Evolutionary conservation across 1,140 invertebrate genomes (phyloP).

Genomic region (Sarcophaga bullata): DNA sequence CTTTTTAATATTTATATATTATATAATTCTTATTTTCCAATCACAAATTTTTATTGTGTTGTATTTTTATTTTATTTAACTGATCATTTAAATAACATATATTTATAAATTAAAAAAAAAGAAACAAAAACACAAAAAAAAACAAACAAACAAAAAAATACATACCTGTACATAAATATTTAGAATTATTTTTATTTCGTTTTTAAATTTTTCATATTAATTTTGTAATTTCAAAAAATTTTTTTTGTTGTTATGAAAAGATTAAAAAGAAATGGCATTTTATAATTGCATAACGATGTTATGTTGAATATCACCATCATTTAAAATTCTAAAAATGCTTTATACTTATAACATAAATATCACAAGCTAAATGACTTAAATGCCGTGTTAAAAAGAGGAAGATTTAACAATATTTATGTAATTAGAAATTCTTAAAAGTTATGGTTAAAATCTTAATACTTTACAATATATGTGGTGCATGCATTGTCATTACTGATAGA

Average conservation of each 20-base stretch:
- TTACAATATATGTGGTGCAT: too few species aligned
- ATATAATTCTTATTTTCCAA: background rate
- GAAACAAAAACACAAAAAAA: slow-evolving; percentile 45
- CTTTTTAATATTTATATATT: background rate
- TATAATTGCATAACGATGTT: too few species aligned
- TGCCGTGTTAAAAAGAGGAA: too few species aligned
- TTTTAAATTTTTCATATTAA: slow-evolving; percentile 17
- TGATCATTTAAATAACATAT: background rate
- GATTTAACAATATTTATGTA: too few species aligned
- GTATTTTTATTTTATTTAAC: slow-evolving; percentile 15
- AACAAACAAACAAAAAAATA: slow-evolving; percentile 44
- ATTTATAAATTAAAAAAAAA: slow-evolving; percentile 1
- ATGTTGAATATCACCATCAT: too few species aligned
- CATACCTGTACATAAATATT: slow-evolving; percentile 34
- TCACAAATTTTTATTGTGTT: slow-evolving; percentile 35
- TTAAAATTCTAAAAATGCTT: too few species aligned
- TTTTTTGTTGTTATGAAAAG: slow-evolving; percentile 9
- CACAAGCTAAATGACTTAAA: too few species aligned
- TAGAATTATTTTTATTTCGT: slow-evolving; percentile 29
- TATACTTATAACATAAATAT: too few species aligned
- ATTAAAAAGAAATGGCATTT: background rate
- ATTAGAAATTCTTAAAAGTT: too few species aligned
- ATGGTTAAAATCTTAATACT: too few species aligned
- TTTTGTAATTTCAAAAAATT: slow-evolving; percentile 36
- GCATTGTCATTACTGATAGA: too few species aligned